Evolutionary conservation across 2,797 vertebrate species (phyloP), one percentile per base, ranked within the genome.

Genomic region (Anguilla obscura): DNA sequence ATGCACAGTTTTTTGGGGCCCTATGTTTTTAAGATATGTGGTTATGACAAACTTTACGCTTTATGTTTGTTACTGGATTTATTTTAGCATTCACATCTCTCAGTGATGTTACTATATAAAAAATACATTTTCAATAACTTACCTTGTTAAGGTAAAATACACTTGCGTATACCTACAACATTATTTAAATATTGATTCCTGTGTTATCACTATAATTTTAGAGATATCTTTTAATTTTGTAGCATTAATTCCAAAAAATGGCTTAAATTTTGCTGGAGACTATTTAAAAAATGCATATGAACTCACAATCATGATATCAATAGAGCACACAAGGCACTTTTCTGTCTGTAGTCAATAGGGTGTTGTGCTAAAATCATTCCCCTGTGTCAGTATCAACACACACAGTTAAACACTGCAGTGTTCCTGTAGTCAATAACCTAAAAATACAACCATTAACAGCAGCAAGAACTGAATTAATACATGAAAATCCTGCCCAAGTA

Each of bases 371-470:
- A 82, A 48, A 48, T 82, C 21, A 50, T 24, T 82, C 45, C 21
- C 18, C 45, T 48, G 21, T 50, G 79, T 50, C 40, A n/a, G 6
- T 82, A n/a, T 48, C 40, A 82, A 50, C 79, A 82, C 40, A 82
- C 27, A 82, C 36, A 21, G 76, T 45, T 21, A 80, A 80, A 45
- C 76, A 45, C 76, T 80, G 5, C 33, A 9, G 76, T 80, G 76
- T 33, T 21, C 76, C 76, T 40, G 18, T 21, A 40, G 76, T 82
- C 40, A 45, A 82, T 82, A 48, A 21, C 79, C 79, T 82, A 82
- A 82, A 82, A 82, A 82, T 82, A 82, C 40, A 82, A 48, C 79
- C 79, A 21, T 30, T 82, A 82, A 82, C 79, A 50, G 79, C 40
- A 48, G 45, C 40, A 82, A 82, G 79, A 5, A 48, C 16, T 48